phyloP scores from a whole-genome alignment of 2,888 invertebrate species.

The Emmelina monodactyla region DNA sequence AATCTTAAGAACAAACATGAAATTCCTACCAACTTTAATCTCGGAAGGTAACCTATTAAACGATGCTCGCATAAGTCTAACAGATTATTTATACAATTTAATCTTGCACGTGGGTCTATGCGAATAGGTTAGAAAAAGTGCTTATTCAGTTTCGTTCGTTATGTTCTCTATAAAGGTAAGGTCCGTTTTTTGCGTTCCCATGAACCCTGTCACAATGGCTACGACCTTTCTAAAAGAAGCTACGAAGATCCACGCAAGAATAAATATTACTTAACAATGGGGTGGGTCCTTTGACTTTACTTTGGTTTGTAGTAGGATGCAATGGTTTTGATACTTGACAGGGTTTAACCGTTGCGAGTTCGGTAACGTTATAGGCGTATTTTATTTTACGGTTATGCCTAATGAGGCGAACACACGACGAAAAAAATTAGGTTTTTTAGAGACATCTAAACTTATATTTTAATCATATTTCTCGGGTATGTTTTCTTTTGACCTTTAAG shows the following conservation, averaged over 20 bases:
- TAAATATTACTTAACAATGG: slow-evolving; percentile 62
- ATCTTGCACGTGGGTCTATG: slow-evolving; percentile 25
- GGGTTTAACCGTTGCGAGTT: too few relatives aligned
- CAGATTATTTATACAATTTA: slow-evolving; percentile 42
- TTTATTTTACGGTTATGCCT: too few relatives aligned
- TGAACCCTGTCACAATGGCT: slow-evolving; percentile 58
- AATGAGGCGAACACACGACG: too few relatives aligned
- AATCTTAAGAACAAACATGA: too few relatives aligned
- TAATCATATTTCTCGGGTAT: too few relatives aligned
- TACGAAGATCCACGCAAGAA: slow-evolving; percentile 57
- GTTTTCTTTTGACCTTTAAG: too few relatives aligned
- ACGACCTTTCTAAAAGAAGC: slow-evolving; percentile 57
- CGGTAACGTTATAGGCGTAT: too few relatives aligned
- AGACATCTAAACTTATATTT: too few relatives aligned
- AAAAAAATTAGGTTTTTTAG: too few relatives aligned
- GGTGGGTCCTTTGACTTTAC: slow-evolving; percentile 60
- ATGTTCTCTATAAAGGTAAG: slow-evolving; percentile 34
- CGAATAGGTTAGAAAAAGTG: slow-evolving; percentile 47
- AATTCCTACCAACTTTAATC: too few relatives aligned
- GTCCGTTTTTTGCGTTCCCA: slow-evolving; percentile 63
- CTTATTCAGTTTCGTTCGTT: slow-evolving; percentile 56
- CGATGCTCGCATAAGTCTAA: slow-evolving; percentile 32
- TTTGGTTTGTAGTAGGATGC: slow-evolving; percentile 20
- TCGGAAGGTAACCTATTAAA: too few relatives aligned
- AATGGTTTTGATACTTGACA: slow-evolving; percentile 30